Conservation (phyloP, 2,888 invertebrate genomes). For the Drosophila mercatorum region DNA sequence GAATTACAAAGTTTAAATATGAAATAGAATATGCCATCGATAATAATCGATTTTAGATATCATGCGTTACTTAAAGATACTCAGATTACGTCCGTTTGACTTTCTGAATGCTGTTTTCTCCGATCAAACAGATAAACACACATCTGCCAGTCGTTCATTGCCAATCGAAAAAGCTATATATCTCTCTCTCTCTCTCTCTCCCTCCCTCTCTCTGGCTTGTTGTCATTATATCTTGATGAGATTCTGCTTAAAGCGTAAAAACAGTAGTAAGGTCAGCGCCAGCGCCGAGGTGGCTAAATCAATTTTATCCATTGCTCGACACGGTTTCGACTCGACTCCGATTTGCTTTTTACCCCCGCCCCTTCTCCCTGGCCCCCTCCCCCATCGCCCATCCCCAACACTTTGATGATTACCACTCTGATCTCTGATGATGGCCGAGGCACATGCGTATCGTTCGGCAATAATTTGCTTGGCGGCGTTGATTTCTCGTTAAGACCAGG, state of each 20-base stretch:
- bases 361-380: background rate
- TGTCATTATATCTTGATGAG: slow-evolving; percentile 83
- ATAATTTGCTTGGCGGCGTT: slow-evolving; percentile 82
- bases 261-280: slow-evolving; percentile 84
- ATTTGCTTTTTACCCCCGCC: background rate
- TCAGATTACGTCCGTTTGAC: too few relatives aligned
- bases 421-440: slow-evolving; percentile 61
- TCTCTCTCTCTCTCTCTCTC: background rate
- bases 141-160: background rate
- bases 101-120: too few relatives aligned
- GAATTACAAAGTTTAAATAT: too few relatives aligned
- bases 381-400: background rate
- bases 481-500: slow-evolving; percentile 76
- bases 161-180: too few relatives aligned
- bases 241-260: slow-evolving; percentile 84
- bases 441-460: slow-evolving; percentile 82
- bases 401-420: slow-evolving; percentile 62
- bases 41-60: background rate
- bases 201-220: slow-evolving; percentile 20
- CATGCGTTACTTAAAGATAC: background rate
- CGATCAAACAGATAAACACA: too few relatives aligned
- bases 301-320: slow-evolving; percentile 76
- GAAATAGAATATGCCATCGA: too few relatives aligned
- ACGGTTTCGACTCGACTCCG: slow-evolving; percentile 35
- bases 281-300: slow-evolving; percentile 82